Conservation (phyloP, 2,888 invertebrate species). For the Aquatica leii region DNA sequence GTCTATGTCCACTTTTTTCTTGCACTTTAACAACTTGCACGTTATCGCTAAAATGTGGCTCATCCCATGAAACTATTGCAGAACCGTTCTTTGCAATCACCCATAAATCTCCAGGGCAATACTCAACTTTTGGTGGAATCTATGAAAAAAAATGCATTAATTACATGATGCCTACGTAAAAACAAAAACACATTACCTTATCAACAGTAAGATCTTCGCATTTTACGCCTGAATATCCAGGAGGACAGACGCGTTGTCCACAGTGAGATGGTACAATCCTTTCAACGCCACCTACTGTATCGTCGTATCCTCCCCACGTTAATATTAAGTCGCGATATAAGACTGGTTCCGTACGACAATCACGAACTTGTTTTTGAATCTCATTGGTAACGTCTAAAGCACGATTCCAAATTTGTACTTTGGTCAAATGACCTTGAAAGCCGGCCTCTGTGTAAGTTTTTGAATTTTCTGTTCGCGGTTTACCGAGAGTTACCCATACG, state of each 20-base stretch:
- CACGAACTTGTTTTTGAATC: constrained; percentile 92
- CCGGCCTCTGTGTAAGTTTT: constrained; percentile 86
- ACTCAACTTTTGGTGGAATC: constrained; percentile 84
- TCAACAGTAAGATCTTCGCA: constrained; percentile 86
- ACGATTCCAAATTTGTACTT: constrained; percentile 93
- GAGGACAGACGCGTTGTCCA: constrained; percentile 87
- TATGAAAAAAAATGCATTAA: constrained; percentile 45
- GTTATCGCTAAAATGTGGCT: constrained; percentile 90
- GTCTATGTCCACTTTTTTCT: constrained; percentile 85
- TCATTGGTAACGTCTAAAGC: constrained; percentile 91
- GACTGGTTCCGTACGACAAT: constrained; percentile 91
- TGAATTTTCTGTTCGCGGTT: constrained; percentile 83
- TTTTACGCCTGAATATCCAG: constrained; percentile 85
- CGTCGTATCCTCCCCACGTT: constrained; percentile 95
- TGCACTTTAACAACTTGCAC: constrained; percentile 81
- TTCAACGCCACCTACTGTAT: constrained; percentile 87
- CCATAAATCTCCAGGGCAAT: constrained; percentile 94
- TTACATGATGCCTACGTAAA: constrained; percentile 16
- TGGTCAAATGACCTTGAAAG: constrained; percentile 95
- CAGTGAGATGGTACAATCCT: constrained; percentile 91
- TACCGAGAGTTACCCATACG: constrained; percentile 92
- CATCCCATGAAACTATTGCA: constrained; percentile 90
- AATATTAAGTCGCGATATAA: constrained; percentile 84
- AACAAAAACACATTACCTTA: constrained; percentile 63
- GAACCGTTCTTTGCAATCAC: constrained; percentile 93